A percentile compares a stretch with the other conserved stretches of the same genome.
phyloP scores from a whole-genome alignment of 2,113 vertebrate genomes.

The Mugil cephalus region DNA sequence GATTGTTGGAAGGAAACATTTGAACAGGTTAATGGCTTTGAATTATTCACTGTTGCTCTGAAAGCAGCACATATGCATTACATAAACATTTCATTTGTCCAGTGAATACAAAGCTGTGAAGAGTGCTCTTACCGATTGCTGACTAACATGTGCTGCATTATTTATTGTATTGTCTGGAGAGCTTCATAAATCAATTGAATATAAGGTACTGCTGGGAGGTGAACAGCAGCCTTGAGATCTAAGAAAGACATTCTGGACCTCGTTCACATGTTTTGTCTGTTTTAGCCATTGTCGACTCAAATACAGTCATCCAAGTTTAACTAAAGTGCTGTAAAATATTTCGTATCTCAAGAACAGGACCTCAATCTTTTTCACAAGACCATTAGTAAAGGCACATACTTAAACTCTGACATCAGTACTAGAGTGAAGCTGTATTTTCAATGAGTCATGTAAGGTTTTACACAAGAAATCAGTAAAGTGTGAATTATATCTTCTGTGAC shows the following conservation, averaged over 20 bases:
- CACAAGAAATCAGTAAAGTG: too few relatives aligned
- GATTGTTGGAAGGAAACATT: slow-evolving; percentile 66
- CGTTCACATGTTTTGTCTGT: background rate
- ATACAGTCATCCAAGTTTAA: background rate
- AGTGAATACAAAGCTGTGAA: slow-evolving; percentile 36
- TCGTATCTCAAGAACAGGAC: background rate
- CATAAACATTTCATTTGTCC: slow-evolving; percentile 51
- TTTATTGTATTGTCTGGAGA: slow-evolving; percentile 14
- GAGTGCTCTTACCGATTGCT: slow-evolving; percentile 24
- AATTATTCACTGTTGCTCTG: slow-evolving; percentile 43
- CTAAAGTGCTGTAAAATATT: background rate
- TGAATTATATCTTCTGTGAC: too few relatives aligned
- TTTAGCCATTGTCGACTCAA: background rate
- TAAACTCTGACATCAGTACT: too few relatives aligned
- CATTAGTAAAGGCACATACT: too few relatives aligned
- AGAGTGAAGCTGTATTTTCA: too few relatives aligned
- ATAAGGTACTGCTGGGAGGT: background rate
- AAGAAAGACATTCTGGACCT: background rate
- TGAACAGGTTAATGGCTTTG: slow-evolving; percentile 55
- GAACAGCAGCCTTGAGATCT: background rate
- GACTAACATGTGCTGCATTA: slow-evolving; percentile 26
- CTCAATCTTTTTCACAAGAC: too few relatives aligned
- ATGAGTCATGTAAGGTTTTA: too few relatives aligned
- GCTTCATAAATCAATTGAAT: slow-evolving; percentile 24
- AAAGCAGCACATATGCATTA: slow-evolving; percentile 32